Evolutionary conservation across 2,797 vertebrate genomes (phyloP).

Genomic region (Podarcis siculus): DNA sequence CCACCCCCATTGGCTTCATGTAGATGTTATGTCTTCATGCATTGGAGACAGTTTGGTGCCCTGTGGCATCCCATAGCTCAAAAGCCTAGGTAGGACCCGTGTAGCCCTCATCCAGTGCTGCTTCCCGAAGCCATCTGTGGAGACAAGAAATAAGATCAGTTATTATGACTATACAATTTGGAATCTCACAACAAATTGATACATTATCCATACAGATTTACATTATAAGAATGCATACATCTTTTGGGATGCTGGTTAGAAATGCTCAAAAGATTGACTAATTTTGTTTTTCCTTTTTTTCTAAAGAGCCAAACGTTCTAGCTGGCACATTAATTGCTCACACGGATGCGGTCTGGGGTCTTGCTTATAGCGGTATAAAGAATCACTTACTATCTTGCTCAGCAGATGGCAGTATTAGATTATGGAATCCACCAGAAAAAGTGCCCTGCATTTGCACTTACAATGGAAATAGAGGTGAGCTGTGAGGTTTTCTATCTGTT

Average conservation of each 20-base stretch:
- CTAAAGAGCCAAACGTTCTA: conserved; percentile 91
- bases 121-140: too few relatives aligned
- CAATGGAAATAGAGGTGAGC: conserved; percentile 86
- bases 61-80: too few relatives aligned
- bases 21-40: too few relatives aligned
- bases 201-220: neutral
- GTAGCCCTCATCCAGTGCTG: too few relatives aligned
- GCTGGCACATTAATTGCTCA: conserved; percentile 92
- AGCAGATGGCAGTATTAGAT: conserved; percentile 94
- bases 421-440: conserved; percentile 95
- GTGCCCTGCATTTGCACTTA: conserved; percentile 93
- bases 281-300: conserved; percentile 37
- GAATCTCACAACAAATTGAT: neutral
- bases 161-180: neutral
- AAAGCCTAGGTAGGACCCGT: too few relatives aligned
- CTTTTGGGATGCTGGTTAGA: neutral
- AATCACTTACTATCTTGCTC: conserved; percentile 97
- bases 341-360: conserved; percentile 94
- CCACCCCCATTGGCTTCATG: too few relatives aligned
- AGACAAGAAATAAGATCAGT: too few relatives aligned
- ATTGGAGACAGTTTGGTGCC: too few relatives aligned
- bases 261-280: neutral
- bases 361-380: conserved; percentile 95
- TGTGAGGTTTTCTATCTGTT: conserved; percentile 11
- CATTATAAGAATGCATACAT: neutral